Conservation (phyloP, 2,797 vertebrate species). For the Ataeniobius toweri region DNA sequence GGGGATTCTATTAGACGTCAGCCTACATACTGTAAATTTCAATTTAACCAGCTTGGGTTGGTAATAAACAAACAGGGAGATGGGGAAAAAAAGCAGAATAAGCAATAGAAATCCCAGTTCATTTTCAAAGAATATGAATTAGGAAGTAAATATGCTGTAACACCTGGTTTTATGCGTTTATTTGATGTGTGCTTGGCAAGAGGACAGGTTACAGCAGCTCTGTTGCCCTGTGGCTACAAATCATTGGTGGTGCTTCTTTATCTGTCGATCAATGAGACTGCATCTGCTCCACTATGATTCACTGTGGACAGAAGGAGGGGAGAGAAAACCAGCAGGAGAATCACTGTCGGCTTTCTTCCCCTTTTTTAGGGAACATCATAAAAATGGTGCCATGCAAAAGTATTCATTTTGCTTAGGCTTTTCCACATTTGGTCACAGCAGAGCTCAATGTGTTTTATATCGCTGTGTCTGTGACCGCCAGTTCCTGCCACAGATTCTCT, state of each 20-base stretch:
- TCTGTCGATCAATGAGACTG: constrained; percentile 64
- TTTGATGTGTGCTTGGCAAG: constrained; percentile 45
- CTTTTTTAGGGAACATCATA: constrained; percentile 32
- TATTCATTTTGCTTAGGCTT: background rate
- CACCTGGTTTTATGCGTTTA: constrained; percentile 14
- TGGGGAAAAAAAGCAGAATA: constrained; percentile 23
- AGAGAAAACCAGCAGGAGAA: constrained; percentile 10
- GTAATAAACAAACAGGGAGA: constrained; percentile 42
- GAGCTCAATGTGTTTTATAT: background rate
- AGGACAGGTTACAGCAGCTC: constrained; percentile 63
- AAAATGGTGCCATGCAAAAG: background rate
- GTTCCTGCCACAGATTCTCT: background rate
- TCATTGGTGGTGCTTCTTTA: constrained; percentile 59
- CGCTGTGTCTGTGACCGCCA: background rate
- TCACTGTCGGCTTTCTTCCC: constrained; percentile 24
- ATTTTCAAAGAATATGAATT: constrained; percentile 35
- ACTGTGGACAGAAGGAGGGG: constrained; percentile 29
- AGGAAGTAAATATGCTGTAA: constrained; percentile 25
- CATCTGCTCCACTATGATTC: constrained; percentile 61
- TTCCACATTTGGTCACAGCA: too few relatives aligned
- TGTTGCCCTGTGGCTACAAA: constrained; percentile 52
- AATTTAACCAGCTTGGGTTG: constrained; percentile 44
- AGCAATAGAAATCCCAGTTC: constrained; percentile 28
- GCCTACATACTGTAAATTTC: constrained; percentile 57
- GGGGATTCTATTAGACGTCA: constrained; percentile 63